phyloP scores from a whole-genome alignment of 2,113 vertebrate species.

The Hippopotamus amphibius region DNA sequence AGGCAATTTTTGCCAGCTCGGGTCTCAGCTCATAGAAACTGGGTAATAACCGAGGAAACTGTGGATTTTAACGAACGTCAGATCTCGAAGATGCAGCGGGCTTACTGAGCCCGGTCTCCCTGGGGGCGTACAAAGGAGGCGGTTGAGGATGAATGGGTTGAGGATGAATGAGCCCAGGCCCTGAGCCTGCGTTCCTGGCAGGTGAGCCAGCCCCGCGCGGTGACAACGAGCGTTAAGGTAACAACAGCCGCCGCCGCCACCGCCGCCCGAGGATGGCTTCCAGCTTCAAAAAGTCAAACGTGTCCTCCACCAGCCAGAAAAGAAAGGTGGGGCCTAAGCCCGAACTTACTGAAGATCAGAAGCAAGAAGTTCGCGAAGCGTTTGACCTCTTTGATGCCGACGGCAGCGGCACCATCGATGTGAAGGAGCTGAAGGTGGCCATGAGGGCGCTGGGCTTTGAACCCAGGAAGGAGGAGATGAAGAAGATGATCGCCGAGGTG shows the following conservation, averaged over 20 bases:
- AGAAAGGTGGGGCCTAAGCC: conserved; percentile 89
- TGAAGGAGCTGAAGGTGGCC: conserved; percentile 96
- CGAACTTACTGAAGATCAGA: conserved; percentile 94
- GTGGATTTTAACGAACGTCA: rapidly evolving
- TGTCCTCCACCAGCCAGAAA: conserved; percentile 87
- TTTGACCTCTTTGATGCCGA: conserved; percentile 96
- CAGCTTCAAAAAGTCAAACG: conserved; percentile 86
- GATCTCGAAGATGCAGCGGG: rapidly evolving
- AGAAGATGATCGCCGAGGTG: conserved; percentile 94
- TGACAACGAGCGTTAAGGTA: not conserved
- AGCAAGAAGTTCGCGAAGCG: conserved; percentile 94
- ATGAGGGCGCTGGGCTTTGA: conserved; percentile 97
- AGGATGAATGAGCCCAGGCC: not conserved
- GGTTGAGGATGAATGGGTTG: rapidly evolving
- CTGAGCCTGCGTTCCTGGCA: rapidly evolving
- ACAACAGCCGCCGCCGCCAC: not conserved
- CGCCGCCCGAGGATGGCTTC: conserved; percentile 61
- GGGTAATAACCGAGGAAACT: no score
- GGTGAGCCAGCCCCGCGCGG: not conserved
- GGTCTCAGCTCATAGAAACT: not conserved
- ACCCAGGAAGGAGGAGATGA: conserved; percentile 96
- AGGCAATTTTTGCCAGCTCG: not conserved
- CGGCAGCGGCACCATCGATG: conserved; percentile 92
- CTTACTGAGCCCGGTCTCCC: not conserved
- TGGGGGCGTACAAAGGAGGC: rapidly evolving